Evolutionary conservation across 2,113 vertebrate species (phyloP).

Genomic region (Polypterus bichir): DNA sequence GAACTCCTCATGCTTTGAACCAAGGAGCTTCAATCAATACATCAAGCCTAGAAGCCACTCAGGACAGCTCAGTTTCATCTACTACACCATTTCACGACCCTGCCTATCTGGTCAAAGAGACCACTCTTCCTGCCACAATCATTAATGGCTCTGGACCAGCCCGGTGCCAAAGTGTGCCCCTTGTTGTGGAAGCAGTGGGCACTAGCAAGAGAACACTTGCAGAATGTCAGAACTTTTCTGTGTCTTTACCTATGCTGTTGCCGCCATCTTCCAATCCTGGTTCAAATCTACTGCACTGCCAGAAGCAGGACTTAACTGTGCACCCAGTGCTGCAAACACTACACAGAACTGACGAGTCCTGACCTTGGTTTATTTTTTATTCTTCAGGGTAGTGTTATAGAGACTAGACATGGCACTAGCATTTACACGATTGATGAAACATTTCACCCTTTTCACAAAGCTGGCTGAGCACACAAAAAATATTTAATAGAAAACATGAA

Average conservation of each 20-base stretch:
- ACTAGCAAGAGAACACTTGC: not conserved
- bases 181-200: conserved; percentile 17
- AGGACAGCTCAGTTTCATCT: conserved; percentile 52
- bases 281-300: not conserved
- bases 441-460: no score
- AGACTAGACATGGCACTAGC: no score
- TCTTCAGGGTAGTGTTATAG: no score
- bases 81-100: conserved; percentile 27
- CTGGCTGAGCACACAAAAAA: no score
- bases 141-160: conserved; percentile 15
- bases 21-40: conserved; percentile 8
- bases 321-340: no score
- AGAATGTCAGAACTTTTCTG: not conserved
- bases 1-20: not conserved
- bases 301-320: no score
- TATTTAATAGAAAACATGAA: no score
- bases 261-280: no score
- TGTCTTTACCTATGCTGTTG: not conserved
- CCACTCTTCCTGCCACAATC: conserved; percentile 23
- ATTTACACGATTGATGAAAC: no score
- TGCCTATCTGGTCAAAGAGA: not conserved
- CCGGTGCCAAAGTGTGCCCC: conserved; percentile 38
- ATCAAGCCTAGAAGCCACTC: conserved; percentile 36
- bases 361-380: no score
- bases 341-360: no score